Evolutionary conservation across 2,797 vertebrate genomes (phyloP).

Genomic region (Cottoperca gobio): DNA sequence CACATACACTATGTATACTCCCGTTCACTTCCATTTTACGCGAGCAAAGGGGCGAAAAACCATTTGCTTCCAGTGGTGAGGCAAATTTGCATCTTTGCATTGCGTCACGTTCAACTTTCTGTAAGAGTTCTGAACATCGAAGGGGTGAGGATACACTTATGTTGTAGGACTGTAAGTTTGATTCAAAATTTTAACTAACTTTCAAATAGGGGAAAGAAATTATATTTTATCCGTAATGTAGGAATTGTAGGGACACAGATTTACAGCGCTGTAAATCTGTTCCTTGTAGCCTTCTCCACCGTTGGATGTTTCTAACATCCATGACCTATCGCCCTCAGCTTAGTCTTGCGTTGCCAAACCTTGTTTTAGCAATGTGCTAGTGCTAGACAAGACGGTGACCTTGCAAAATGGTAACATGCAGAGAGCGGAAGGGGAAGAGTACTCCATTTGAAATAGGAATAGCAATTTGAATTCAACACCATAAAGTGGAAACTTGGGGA

Average conservation of each 20-base stretch:
- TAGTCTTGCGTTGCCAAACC: too few relatives aligned
- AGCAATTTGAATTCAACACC: not conserved
- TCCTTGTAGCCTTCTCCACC: not conserved
- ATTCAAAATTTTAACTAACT: not conserved
- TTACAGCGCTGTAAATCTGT: not conserved
- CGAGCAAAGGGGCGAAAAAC: too few relatives aligned
- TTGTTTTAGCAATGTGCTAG: too few relatives aligned
- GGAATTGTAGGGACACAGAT: not conserved
- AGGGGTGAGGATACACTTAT: not conserved
- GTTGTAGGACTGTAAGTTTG: not conserved
- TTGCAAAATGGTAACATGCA: too few relatives aligned
- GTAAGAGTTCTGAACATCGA: not conserved
- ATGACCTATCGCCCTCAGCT: not conserved
- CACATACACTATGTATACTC: too few relatives aligned
- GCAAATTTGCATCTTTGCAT: too few relatives aligned
- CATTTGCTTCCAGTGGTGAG: too few relatives aligned
- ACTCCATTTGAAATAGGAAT: too few relatives aligned
- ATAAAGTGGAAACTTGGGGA: not conserved
- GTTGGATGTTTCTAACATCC: not conserved
- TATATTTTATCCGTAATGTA: not conserved
- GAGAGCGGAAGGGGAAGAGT: too few relatives aligned
- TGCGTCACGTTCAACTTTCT: too few relatives aligned
- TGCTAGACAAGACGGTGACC: too few relatives aligned
- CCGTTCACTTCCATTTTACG: too few relatives aligned
- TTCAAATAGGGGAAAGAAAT: not conserved